A percentile compares a stretch with the other conserved stretches of the same genome.
These are phyloP conservation scores for Belonocnema kinseyi DNA, from an alignment of 1,140 invertebrate genomes.

Conservation along the genomic window DNA sequence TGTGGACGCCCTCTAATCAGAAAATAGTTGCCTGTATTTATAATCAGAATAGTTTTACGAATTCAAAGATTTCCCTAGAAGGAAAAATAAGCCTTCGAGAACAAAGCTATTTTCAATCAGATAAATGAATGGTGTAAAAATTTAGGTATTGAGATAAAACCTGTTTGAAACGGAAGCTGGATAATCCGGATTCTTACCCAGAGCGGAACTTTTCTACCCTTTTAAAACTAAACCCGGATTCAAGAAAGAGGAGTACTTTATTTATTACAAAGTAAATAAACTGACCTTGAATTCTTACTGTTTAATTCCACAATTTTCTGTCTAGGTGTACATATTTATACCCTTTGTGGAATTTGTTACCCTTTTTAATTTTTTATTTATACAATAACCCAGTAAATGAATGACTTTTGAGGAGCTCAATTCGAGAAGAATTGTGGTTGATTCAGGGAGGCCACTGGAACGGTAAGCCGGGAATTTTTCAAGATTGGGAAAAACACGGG, in stretches of 20 bases:
- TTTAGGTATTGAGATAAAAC: constrained; percentile 27
- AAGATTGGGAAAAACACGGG: too few species aligned
- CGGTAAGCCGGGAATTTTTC: too few species aligned
- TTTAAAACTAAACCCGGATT: constrained; percentile 4
- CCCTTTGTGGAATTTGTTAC: neutral
- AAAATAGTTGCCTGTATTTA: too few species aligned
- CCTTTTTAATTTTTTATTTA: neutral
- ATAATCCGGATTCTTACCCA: neutral
- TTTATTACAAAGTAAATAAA: constrained; percentile 32
- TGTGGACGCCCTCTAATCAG: too few species aligned
- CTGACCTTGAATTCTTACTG: neutral
- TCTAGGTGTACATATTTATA: neutral
- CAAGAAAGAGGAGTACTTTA: constrained; percentile 21
- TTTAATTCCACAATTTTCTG: neutral
- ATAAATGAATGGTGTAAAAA: constrained; percentile 9
- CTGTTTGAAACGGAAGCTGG: constrained; percentile 21
- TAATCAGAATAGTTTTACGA: too few species aligned
- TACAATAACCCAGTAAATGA: too few species aligned
- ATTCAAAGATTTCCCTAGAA: neutral
- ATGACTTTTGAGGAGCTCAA: too few species aligned
- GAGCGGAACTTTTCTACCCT: neutral
- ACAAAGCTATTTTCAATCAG: neutral
- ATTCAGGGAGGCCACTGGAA: too few species aligned
- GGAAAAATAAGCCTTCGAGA: neutral
- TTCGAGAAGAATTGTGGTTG: too few species aligned